phyloP scores from a whole-genome alignment of 2,113 vertebrate species.

The Corythornis cristatus region DNA sequence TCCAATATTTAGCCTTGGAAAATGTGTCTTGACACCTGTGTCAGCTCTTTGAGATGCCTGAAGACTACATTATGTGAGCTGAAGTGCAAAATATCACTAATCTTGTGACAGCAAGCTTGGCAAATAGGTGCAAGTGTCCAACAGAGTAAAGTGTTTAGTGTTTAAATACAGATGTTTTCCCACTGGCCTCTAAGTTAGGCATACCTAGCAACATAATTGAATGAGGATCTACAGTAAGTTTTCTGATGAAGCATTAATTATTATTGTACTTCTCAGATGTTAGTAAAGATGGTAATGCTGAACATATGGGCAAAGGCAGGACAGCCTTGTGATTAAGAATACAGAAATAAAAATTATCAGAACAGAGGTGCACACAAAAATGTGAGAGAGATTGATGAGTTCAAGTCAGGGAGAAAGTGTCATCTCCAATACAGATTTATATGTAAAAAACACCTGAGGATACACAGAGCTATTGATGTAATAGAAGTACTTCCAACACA shows the following conservation, averaged over 20 bases:
- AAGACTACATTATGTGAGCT: background rate
- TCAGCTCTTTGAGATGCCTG: constrained; percentile 55
- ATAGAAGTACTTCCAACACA: background rate
- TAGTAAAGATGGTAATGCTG: background rate
- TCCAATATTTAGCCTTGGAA: constrained; percentile 59
- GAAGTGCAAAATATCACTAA: constrained; percentile 19
- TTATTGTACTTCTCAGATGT: background rate
- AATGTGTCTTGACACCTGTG: constrained; percentile 42
- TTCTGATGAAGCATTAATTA: constrained; percentile 31
- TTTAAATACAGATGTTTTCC: background rate
- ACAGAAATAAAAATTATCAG: background rate
- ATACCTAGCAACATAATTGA: background rate
- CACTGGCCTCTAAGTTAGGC: background rate
- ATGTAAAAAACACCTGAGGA: background rate
- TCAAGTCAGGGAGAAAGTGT: background rate
- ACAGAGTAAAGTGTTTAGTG: background rate
- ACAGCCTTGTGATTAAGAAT: background rate
- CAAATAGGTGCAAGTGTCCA: background rate
- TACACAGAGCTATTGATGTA: background rate
- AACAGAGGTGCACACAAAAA: background rate
- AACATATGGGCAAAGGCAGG: background rate
- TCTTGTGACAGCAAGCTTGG: background rate
- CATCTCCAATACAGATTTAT: background rate
- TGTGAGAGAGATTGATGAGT: background rate
- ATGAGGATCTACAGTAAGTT: background rate